Evolutionary conservation across 2,797 vertebrate genomes (phyloP), one percentile per base, ranked within the genome.

Genomic region (Gymnothorax reevesii): DNA sequence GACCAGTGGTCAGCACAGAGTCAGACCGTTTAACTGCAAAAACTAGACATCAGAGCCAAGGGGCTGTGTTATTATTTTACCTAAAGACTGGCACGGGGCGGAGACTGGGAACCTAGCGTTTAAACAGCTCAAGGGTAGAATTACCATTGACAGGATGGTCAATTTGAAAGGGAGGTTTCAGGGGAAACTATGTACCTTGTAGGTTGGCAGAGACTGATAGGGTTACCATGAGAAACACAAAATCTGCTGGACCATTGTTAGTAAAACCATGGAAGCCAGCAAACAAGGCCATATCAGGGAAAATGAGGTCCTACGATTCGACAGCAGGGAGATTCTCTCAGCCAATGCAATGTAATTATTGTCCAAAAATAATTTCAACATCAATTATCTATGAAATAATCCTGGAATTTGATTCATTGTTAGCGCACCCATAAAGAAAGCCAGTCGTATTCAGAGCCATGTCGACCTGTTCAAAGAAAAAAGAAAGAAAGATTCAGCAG

Each of bases 91-190:
- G 13, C 7, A 55, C 42, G 62, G 42, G 49, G 69, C 69, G 25
- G 33, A 66, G 42, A 84, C 33, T 60, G 84, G 73, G 89, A 90
- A 91, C 90, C 89, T 88, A 91, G 93, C 90, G 89, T 93, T 93
- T 93, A 87, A 73, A 83, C 90, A 55, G 80, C 89, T 88, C 83
- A 91, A 92, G 88, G 77, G 90, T 93, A 91, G 92, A 87, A 90
- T 87, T 91, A 88, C 3, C 57, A 54, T 90, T 90, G 84, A 59
- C 80, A 87, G 84, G 54, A 83, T 15, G 71, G 57, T 84, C 83
- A 52, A 64, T 85, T 79, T 87, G 77, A 89, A 71, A 8, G 83
- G 77, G 12, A 62, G n/a, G 12, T 83, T 82, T 86, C 33, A 88
- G 82, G 87, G 87, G 57, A 92, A 90, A 82, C 83, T 89, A n/a